phyloP scores from a whole-genome alignment of 2,113 vertebrate species.

The Rattus norvegicus region DNA sequence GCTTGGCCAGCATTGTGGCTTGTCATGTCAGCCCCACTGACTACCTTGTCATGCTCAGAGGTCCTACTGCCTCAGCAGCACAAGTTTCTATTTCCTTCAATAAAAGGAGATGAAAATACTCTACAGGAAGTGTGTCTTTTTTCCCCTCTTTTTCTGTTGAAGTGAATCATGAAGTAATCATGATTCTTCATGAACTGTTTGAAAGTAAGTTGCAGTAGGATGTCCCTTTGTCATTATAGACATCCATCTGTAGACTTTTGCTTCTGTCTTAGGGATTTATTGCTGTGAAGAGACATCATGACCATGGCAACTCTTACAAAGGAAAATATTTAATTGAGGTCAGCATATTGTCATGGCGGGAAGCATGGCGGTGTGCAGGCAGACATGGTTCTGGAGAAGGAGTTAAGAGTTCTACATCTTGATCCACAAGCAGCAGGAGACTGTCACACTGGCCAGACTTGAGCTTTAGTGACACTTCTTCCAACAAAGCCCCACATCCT shows the following conservation, averaged over 20 bases:
- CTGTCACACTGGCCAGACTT: neutral
- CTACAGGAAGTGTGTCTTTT: conserved; percentile 39
- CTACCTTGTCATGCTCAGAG: conserved; percentile 72
- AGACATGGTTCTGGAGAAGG: neutral
- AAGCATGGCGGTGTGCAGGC: neutral
- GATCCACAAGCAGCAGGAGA: neutral
- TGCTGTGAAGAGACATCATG: neutral
- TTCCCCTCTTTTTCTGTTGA: neutral
- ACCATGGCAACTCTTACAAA: neutral
- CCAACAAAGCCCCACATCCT: neutral
- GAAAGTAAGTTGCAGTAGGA: conserved; percentile 28
- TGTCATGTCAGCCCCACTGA: conserved; percentile 63
- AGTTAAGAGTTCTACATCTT: neutral
- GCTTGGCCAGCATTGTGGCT: conserved; percentile 70
- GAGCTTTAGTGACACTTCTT: neutral
- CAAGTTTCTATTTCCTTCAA: conserved; percentile 81
- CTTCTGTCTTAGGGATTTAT: neutral
- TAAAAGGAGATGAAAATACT: conserved; percentile 80
- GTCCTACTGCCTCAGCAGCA: conserved; percentile 65
- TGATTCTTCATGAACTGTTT: conserved; percentile 24
- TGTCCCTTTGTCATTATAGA: neutral
- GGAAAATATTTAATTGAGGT: neutral
- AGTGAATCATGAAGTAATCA: neutral
- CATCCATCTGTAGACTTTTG: neutral
- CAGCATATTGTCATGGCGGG: neutral